Evolutionary conservation across 2,888 invertebrate species (phyloP).

Genomic region (Ophion costatus): DNA sequence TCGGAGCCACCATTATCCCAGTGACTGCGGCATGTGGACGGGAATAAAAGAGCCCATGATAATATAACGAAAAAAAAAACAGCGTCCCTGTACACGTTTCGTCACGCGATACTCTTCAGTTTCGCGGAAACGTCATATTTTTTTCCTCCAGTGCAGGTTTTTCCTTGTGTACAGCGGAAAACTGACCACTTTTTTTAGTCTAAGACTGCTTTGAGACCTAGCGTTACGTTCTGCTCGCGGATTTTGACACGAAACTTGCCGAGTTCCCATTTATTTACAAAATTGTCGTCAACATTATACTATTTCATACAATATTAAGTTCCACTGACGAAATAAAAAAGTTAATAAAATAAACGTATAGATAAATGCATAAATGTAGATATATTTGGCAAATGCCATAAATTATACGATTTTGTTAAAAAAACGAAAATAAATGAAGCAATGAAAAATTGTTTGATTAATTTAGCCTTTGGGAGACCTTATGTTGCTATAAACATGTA

Average conservation of each 20-base stretch:
- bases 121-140: not conserved
- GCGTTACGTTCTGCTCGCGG: not conserved
- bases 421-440: not conserved
- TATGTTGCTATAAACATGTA: no score
- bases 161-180: not conserved
- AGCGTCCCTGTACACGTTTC: not conserved
- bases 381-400: not conserved
- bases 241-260: not conserved
- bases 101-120: not conserved
- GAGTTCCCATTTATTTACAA: not conserved
- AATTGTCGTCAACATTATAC: not conserved
- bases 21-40: conserved; percentile 9
- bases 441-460: not conserved
- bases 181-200: not conserved
- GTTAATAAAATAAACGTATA: not conserved
- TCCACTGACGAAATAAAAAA: not conserved
- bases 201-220: not conserved
- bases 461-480: no score
- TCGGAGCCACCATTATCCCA: conserved; percentile 61
- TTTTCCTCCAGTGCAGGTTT: not conserved
- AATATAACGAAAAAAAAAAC: conserved; percentile 34
- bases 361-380: no score
- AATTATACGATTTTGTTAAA: not conserved
- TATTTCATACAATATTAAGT: not conserved
- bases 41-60: conserved; percentile 27